Evolutionary conservation across 2,113 vertebrate species (phyloP).

Genomic region (Heteronetta atricapilla): DNA sequence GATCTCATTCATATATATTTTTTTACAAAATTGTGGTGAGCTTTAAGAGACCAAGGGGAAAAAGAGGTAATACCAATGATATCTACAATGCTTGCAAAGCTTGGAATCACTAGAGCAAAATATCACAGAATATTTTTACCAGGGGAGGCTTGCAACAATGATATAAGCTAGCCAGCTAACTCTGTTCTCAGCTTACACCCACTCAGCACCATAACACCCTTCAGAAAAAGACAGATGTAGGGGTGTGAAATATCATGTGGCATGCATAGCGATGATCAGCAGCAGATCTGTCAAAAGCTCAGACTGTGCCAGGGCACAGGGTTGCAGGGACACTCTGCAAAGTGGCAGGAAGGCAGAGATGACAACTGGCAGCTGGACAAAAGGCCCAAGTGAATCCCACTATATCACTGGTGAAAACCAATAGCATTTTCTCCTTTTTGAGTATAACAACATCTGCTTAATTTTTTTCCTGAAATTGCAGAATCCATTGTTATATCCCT

Average conservation of each 20-base stretch:
- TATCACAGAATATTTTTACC: not conserved
- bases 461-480: not conserved
- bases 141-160: not conserved
- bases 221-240: slow-evolving; percentile 44
- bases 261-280: not conserved
- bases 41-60: not conserved
- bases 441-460: not conserved
- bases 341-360: not conserved
- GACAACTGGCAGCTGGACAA: not conserved
- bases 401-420: not conserved
- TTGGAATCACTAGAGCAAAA: not conserved
- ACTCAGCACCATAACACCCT: not conserved
- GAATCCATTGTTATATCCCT: not conserved
- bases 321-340: not conserved
- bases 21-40: not conserved
- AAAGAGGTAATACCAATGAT: not conserved
- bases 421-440: not conserved
- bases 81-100: not conserved
- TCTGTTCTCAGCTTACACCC: slow-evolving; percentile 18
- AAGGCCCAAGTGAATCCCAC: not conserved
- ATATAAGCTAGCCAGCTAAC: not conserved
- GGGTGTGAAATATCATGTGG: slow-evolving; percentile 5
- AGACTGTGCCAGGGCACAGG: not conserved
- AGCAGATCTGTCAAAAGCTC: not conserved
- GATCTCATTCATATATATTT: not conserved